Evolutionary conservation across 2,888 invertebrate genomes (phyloP), one percentile per base, ranked within the genome.

Genomic region (Apodemia zela): DNA sequence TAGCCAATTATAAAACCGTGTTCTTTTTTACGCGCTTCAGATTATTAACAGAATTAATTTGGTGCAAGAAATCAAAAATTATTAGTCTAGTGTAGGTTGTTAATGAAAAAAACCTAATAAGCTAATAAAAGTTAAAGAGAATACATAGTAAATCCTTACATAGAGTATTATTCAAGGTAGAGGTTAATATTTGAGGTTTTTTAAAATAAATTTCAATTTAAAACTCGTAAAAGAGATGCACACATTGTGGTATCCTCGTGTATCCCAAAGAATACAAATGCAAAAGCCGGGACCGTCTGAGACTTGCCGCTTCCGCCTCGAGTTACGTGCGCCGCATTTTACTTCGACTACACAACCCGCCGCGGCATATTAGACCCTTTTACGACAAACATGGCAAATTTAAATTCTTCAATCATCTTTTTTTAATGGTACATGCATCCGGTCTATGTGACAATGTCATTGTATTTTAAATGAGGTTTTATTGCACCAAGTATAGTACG

Each of bases 181-280:
- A 38, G 38, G 13, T 45, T 6, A 45, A n/a, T 45, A 45, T 45
- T 15, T 45, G 2, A n/a, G n/a, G 6, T 45, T n/a, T 6, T n/a
- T 45, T 72, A 71, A 71, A 70, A 70, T 69, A 70, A 65, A 72
- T 74, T 73, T 51, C 29, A 58, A 25, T 54, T 25, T 54, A 25
- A 54, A 21, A 25, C 54, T 13, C 54, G 25, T 54, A 54, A 54
- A 54, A 51, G 54, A 72, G 73, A 71, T 74, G 73, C 79, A 73
- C 78, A 76, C 75, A 72, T 77, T 77, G 82, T 79, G 79, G 81
- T 79, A 79, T 45, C 45, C 77, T 75, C 77, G 81, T 77, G 81
- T 80, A 81, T 80, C 77, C 74, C 69, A 72, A 79, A 72, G 89
- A 86, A 90, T 91, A 89, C 82, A 77, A 89, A 90, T 87, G 81